Base-by-base conservation (phyloP, 2,113 vertebrate species). In the Chrysemys picta region DNA sequence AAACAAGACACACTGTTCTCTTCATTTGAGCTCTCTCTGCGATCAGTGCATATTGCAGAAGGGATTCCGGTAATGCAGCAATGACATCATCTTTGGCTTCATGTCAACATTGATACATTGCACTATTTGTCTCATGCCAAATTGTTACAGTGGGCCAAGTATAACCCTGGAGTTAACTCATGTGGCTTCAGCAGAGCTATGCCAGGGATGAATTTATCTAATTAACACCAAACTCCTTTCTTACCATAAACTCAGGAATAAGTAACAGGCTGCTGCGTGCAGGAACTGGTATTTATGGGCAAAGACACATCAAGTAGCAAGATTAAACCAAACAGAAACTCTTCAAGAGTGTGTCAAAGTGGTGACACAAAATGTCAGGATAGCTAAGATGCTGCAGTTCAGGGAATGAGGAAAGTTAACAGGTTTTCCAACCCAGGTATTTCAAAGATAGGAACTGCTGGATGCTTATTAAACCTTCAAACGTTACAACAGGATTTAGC, bases 41-140 rank as follows among this genome's bases (percentile, higher is more conserved):
- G 57, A 59, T 90, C 80, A 78, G 65, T 85, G 94, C 93, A 84
- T 47, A 38, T 89, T 87, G 76, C 80, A 89, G 27, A 35, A 17
- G 87, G 72, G 89, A 89, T 85, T 81, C 91, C 92, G 85, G 90
- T 57, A 93, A 91, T 81, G 94, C 4, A 2, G 80, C 1, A 0
- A 57, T 97, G 97, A 95, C 35, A 89, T 97, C 97, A 95, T 89
- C 89, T 69, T 59, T 91, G 91, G 95, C 94, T 87, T 80, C 79
- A 21, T 53, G 78, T 21, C 10, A 53, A 53, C 31, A 54, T 25
- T n/a, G 21, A 54, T 24, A 22, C 27, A 75, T 17, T 31, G 25
- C 27, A 49, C 50, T 50, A 21, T n/a, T 24, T 38, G 80, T 38
- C 52, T 14, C 52, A 53, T n/a, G 50, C 31, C 35, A 75, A 12